A percentile compares a stretch with the other conserved stretches of the same genome.
phyloP scores from a whole-genome alignment of 2,888 invertebrate genomes.

The Trachelus troglodyta region DNA sequence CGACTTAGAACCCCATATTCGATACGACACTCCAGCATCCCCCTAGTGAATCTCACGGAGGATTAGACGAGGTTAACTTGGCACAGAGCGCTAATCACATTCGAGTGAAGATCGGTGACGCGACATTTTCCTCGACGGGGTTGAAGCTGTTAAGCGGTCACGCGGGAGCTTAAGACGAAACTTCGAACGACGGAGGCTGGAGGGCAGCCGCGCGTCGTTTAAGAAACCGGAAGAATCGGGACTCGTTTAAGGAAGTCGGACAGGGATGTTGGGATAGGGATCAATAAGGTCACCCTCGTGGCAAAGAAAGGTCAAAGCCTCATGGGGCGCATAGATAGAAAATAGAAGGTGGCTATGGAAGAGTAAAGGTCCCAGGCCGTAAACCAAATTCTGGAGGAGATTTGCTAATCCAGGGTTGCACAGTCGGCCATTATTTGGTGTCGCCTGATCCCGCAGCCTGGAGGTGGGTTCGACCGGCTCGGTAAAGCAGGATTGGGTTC shows the following conservation, averaged over 20 bases:
- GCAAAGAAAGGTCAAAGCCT: too few relatives aligned
- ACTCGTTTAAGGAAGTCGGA: too few relatives aligned
- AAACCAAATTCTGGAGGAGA: constrained; percentile 61
- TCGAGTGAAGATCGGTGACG: neutral
- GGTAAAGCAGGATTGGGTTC: constrained; percentile 31
- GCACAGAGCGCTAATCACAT: too few relatives aligned
- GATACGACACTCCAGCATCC: too few relatives aligned
- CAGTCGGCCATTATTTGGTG: constrained; percentile 63
- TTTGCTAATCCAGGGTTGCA: constrained; percentile 60
- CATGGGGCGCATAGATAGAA: too few relatives aligned
- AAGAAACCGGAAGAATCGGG: too few relatives aligned
- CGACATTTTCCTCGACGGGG: neutral
- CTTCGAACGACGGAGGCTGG: neutral
- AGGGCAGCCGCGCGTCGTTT: neutral
- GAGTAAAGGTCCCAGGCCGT: constrained; percentile 25
- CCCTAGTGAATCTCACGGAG: too few relatives aligned
- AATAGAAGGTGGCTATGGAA: too few relatives aligned
- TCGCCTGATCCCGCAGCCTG: constrained; percentile 52
- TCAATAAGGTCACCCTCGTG: too few relatives aligned
- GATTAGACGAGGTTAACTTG: too few relatives aligned
- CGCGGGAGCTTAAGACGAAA: neutral
- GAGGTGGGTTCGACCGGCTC: constrained; percentile 37
- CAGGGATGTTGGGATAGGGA: too few relatives aligned
- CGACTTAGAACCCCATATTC: too few relatives aligned
- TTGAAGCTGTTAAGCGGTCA: neutral